Evolutionary conservation across 2,113 vertebrate species (phyloP).

Genomic region (Ciconia boyciana): DNA sequence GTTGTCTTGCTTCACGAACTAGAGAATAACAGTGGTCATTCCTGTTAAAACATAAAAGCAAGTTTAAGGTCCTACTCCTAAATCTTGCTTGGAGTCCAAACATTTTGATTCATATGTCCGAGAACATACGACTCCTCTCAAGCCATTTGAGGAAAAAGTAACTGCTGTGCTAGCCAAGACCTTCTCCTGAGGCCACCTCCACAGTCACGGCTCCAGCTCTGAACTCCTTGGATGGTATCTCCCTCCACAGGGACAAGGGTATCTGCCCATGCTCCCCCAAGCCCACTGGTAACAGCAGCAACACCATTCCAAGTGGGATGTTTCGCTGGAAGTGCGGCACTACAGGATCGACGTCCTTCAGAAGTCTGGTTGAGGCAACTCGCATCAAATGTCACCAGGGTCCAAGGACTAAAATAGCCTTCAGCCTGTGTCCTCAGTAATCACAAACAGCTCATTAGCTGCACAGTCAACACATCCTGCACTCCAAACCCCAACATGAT

Average conservation of each 20-base stretch:
- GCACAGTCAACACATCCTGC: not conserved
- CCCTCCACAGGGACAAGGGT: not conserved
- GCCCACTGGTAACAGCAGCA: not conserved
- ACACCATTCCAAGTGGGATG: not conserved
- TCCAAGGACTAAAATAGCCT: not conserved
- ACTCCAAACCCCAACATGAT: not conserved
- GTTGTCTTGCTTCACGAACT: not conserved
- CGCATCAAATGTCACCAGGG: rapidly evolving
- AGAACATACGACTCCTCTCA: not conserved
- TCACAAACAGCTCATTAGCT: not conserved
- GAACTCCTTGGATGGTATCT: not conserved
- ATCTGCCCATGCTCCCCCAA: rapidly evolving
- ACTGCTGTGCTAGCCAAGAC: too few relatives aligned
- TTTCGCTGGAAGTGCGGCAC: rapidly evolving
- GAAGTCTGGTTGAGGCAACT: not conserved
- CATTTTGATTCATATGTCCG: not conserved
- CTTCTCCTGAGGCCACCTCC: not conserved
- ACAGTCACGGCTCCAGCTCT: not conserved
- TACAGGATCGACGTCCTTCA: rapidly evolving
- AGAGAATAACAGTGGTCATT: not conserved
- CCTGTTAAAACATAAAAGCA: not conserved
- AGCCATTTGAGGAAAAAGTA: not conserved
- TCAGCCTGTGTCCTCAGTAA: not conserved
- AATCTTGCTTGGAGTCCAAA: not conserved
- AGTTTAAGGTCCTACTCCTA: not conserved